These are phyloP conservation scores for Dryobates pubescens DNA, from an alignment of 2,797 vertebrate genomes.

Conservation along the genomic window DNA sequence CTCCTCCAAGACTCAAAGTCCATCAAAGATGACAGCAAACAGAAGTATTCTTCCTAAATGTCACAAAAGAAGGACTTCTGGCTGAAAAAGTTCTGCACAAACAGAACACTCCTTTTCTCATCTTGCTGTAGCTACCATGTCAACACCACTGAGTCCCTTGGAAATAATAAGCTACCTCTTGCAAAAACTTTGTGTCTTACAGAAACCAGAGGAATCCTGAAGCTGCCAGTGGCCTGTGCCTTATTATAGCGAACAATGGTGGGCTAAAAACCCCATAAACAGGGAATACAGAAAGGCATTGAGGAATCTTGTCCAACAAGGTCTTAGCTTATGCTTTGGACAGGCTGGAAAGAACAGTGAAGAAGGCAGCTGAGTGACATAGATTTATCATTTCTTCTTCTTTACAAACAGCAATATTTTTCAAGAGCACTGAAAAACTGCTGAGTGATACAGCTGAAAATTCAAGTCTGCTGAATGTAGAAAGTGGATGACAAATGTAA, in stretches of 20 bases:
- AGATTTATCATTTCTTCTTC: not conserved
- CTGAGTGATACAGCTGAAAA: not conserved
- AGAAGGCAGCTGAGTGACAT: not conserved
- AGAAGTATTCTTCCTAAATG: not conserved
- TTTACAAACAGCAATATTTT: not conserved
- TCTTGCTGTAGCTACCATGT: not conserved
- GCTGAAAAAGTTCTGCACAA: not conserved
- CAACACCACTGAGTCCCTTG: not conserved
- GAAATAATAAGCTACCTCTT: not conserved
- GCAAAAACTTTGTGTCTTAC: not conserved
- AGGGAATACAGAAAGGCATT: not conserved
- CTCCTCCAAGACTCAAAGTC: not conserved
- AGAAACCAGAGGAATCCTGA: not conserved
- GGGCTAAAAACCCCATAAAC: not conserved
- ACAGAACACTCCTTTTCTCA: not conserved
- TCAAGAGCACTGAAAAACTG: not conserved
- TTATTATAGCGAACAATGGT: not conserved
- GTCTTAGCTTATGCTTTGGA: not conserved
- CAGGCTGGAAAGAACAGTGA: not conserved
- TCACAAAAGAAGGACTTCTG: not conserved
- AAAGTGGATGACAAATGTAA: not conserved
- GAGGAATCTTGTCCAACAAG: not conserved
- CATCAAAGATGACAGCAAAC: not conserved
- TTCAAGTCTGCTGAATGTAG: not conserved
- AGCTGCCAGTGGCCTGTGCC: not conserved